Base-by-base conservation (phyloP, 2,888 invertebrate genomes). In the Mechanitis mazaeus region DNA sequence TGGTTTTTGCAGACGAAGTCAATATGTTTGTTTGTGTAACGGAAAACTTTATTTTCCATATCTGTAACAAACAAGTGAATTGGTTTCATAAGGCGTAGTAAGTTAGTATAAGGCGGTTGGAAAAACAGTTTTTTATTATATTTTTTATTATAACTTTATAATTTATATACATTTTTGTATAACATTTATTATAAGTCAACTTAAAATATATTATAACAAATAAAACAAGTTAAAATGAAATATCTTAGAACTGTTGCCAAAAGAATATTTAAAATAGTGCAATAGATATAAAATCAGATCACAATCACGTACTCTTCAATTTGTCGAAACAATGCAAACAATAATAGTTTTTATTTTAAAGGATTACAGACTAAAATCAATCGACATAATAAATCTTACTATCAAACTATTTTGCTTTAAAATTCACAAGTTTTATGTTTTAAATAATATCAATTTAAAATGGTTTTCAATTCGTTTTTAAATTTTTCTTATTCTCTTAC, bases 21-120 rank as follows among this genome's bases (percentile, higher is more conserved):
- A 68, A 68, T 68, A 69, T 58, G 54, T 70, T 69, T 71, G 71
- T 74, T 76, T 66, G 60, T 50, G 60, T 59, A 61, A 61, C 55
- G 64, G 46, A 61, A 68, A 73, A 70, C 70, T 60, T 53, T 77
- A 75, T 80, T 79, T 77, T 75, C 68, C 66, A 56, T 64, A 69
- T 68, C 65, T 67, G 68, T 64, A 71, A 73, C 77, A 80, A 78
- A 80, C 78, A 80, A 75, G 73, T 70, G 72, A 74, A 79, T 75
- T 78, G 78, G 65, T 65, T 70, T 64, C 64, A 20, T 20, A 20
- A 20, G 20, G 20, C 20, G 20, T 20, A 20, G 20, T 20, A 20
- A 61, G 64, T 63, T 65, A 57, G 54, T 57, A 55, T 57, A 60
- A 58, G 56, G 58, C 31, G 62, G 54, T 56, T 63, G 54, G 42